Percentiles rank a stretch among this genome's conserved stretches.
Conservation (phyloP, 1,140 invertebrate species). For the Dendrolimus kikuchii region DNA sequence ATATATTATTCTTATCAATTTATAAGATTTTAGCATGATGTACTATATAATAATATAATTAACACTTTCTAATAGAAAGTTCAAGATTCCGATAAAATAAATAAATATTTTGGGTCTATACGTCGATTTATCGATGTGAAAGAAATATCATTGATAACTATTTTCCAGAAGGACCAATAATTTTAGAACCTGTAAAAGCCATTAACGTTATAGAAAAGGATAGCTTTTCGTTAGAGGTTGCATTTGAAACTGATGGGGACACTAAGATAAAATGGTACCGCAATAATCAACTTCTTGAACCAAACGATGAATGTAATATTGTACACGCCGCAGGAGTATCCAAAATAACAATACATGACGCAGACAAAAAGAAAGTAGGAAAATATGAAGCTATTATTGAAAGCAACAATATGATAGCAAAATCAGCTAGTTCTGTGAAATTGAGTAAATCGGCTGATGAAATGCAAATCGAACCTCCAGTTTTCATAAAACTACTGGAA, state of each 20-base stretch:
- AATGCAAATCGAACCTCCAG: constrained; percentile 78
- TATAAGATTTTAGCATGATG: too few species aligned
- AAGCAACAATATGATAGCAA: constrained; percentile 83
- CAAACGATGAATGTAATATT: constrained; percentile 78
- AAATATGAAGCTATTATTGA: constrained; percentile 88
- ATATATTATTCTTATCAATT: too few species aligned
- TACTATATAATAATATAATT: too few species aligned
- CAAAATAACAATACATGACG: constrained; percentile 79
- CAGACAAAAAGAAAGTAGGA: constrained; percentile 83
- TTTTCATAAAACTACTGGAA: constrained; percentile 80
- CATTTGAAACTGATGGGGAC: constrained; percentile 79
- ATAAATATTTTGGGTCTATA: too few species aligned
- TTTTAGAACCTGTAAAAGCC: constrained; percentile 51
- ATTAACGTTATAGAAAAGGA: constrained; percentile 42
- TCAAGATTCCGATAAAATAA: too few species aligned
- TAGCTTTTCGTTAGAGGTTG: constrained; percentile 70
- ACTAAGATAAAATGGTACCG: constrained; percentile 90
- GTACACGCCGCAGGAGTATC: constrained; percentile 78
- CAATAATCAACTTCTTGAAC: constrained; percentile 85
- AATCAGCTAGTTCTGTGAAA: constrained; percentile 84
- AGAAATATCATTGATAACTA: constrained; percentile 11
- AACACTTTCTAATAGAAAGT: too few species aligned
- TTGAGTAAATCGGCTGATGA: constrained; percentile 74
- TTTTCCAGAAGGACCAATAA: constrained; percentile 62
- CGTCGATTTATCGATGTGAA: not conserved